A percentile compares a stretch with the other conserved stretches of the same genome.
Conservation (phyloP, 2,888 invertebrate genomes). For the Epistrophella euchroma region DNA sequence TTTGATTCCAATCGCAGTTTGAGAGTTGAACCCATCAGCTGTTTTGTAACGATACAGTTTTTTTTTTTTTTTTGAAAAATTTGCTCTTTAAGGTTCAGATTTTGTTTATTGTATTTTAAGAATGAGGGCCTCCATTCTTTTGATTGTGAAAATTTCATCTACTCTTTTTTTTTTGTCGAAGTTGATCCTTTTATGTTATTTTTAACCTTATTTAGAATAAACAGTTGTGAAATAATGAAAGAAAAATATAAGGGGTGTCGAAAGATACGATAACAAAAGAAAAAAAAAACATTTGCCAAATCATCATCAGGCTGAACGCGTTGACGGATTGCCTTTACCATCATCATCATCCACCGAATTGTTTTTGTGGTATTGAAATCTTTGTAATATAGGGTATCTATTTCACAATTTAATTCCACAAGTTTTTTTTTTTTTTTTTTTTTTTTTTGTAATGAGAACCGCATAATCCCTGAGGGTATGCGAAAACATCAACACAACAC, state of each 20-base stretch:
- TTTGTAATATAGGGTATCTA: slow-evolving; percentile 46
- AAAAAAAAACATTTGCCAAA: slow-evolving; percentile 55
- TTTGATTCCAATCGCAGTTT: slow-evolving; percentile 44
- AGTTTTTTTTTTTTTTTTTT: slow-evolving; percentile 64
- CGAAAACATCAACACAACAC: slow-evolving; percentile 66
- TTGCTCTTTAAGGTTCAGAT: background rate
- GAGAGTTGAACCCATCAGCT: slow-evolving; percentile 38
- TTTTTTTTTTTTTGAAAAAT: slow-evolving; percentile 2
- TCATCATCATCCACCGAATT: slow-evolving; percentile 30
- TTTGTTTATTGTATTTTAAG: background rate
- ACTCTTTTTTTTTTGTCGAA: background rate
- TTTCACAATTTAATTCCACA: slow-evolving; percentile 68
- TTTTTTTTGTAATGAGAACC: slow-evolving; percentile 65
- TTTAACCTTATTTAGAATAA: slow-evolving; percentile 75
- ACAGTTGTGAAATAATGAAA: slow-evolving; percentile 75
- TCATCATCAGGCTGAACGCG: slow-evolving; percentile 34
- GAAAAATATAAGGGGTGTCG: slow-evolving; percentile 75
- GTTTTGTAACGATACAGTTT: slow-evolving; percentile 16
- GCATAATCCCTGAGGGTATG: slow-evolving; percentile 70
- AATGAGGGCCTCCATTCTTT: slow-evolving; percentile 46
- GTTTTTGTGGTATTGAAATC: slow-evolving; percentile 18
- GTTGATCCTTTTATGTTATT: slow-evolving; percentile 68
- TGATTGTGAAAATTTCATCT: slow-evolving; percentile 16
- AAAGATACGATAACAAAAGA: background rate
- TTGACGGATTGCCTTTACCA: slow-evolving; percentile 57